These are phyloP conservation scores for Mustela nigripes DNA, from an alignment of 2,113 vertebrate species.

Conservation along the genomic window DNA sequence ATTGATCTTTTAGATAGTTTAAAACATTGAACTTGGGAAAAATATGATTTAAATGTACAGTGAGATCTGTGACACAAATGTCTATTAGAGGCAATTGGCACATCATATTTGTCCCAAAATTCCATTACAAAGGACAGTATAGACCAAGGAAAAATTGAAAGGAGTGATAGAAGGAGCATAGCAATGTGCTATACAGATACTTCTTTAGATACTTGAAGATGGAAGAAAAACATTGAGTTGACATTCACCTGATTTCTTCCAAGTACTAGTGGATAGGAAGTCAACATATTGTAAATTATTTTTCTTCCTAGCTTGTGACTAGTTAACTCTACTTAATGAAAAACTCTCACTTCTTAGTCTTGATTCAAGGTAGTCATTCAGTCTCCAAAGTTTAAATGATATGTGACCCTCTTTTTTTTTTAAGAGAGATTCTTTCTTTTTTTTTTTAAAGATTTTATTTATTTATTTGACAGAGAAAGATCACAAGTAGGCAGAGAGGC, in stretches of 20 bases:
- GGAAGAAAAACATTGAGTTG: neutral
- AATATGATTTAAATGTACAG: neutral
- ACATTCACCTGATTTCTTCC: neutral
- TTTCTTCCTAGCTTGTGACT: neutral
- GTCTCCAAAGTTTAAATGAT: neutral
- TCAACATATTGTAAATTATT: neutral
- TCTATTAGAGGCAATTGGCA: neutral
- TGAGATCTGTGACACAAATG: neutral
- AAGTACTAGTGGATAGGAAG: neutral
- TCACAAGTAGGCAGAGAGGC: too few species aligned
- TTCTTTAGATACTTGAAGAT: neutral
- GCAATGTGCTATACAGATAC: neutral
- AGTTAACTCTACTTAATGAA: neutral
- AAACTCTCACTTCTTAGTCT: neutral
- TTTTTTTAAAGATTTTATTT: too few species aligned
- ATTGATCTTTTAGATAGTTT: neutral
- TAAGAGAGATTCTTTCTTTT: too few species aligned
- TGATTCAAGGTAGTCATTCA: neutral
- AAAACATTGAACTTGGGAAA: neutral
- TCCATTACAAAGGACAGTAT: neutral
- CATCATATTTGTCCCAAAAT: neutral
- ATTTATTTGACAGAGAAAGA: too few species aligned
- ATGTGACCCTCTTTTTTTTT: neutral
- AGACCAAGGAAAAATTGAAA: neutral
- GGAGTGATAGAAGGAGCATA: neutral